Evolutionary conservation across 2,888 invertebrate species (phyloP).

Genomic region (Uloborus plumipes): DNA sequence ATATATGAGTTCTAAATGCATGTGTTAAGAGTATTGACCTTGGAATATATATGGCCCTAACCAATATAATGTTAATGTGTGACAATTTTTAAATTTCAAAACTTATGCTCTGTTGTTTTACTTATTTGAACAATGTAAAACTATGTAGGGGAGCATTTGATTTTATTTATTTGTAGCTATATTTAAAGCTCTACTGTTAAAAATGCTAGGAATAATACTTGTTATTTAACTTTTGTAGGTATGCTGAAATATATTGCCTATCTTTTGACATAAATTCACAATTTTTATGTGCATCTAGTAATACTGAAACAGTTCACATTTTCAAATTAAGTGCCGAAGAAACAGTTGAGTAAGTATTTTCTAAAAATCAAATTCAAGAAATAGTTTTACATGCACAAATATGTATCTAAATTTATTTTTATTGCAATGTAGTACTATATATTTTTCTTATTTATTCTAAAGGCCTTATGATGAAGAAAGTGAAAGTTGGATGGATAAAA

Average conservation of each 20-base stretch:
- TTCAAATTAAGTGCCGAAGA: slow-evolving; percentile 35
- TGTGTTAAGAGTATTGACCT: too few relatives aligned
- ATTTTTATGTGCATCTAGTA: slow-evolving; percentile 45
- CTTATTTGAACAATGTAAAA: too few relatives aligned
- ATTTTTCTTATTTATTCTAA: background rate
- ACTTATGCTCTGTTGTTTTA: too few relatives aligned
- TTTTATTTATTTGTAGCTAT: too few relatives aligned
- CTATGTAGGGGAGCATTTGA: too few relatives aligned
- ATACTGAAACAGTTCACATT: slow-evolving; percentile 52
- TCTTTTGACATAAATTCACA: slow-evolving; percentile 30
- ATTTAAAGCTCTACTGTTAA: background rate
- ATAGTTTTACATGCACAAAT: background rate
- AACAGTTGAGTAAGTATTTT: slow-evolving; percentile 31
- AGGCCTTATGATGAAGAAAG: slow-evolving; percentile 24
- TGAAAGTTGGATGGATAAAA: slow-evolving; percentile 49
- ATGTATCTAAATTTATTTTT: background rate
- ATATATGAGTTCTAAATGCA: too few relatives aligned
- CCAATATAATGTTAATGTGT: too few relatives aligned
- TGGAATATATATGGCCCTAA: too few relatives aligned
- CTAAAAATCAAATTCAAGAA: background rate
- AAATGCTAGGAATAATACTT: background rate
- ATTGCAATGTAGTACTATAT: background rate
- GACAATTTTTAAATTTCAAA: too few relatives aligned
- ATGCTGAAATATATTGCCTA: slow-evolving; percentile 43
- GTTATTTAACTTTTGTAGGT: slow-evolving; percentile 13